Percentiles rank a stretch among this genome's conserved stretches.
Evolutionary conservation across 2,113 vertebrate genomes (phyloP).

Genomic region (Peromyscus maniculatus): DNA sequence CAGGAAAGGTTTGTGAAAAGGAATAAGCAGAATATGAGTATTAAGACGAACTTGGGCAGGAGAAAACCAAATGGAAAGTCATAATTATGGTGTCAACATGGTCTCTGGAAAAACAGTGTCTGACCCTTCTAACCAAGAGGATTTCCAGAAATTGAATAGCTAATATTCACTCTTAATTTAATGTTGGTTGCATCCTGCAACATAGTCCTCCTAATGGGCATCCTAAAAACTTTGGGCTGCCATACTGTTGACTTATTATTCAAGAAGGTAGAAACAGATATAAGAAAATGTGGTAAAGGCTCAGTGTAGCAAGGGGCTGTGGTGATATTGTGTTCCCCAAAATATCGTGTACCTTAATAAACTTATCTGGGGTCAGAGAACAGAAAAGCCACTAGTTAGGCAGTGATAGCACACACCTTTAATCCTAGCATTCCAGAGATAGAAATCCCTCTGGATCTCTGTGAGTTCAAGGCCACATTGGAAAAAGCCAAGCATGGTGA

Average conservation of each 20-base stretch:
- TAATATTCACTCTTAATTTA: not conserved
- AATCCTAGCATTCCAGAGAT: no score
- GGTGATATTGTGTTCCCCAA: no score
- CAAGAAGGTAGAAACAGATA: no score
- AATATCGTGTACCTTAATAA: no score
- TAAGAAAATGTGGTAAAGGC: not conserved
- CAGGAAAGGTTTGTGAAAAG: not conserved
- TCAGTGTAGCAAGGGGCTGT: not conserved
- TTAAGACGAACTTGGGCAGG: not conserved
- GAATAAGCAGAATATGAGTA: not conserved
- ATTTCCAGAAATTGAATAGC: not conserved
- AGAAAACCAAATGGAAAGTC: not conserved
- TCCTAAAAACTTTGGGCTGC: not conserved
- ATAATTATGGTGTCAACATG: not conserved
- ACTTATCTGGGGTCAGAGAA: no score
- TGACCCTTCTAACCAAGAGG: not conserved
- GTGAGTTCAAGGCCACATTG: no score
- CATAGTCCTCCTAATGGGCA: not conserved
- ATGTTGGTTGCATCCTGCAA: not conserved
- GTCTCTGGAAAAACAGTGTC: not conserved
- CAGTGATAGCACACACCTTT: no score
- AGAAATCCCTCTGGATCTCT: no score
- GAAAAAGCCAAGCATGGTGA: no score
- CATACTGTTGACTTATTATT: not conserved
- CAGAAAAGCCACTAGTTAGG: no score